Percentiles rank a stretch among this genome's conserved stretches.
These are phyloP conservation scores for Drosophila auraria DNA, from an alignment of 1,140 invertebrate species.

Conservation along the genomic window DNA sequence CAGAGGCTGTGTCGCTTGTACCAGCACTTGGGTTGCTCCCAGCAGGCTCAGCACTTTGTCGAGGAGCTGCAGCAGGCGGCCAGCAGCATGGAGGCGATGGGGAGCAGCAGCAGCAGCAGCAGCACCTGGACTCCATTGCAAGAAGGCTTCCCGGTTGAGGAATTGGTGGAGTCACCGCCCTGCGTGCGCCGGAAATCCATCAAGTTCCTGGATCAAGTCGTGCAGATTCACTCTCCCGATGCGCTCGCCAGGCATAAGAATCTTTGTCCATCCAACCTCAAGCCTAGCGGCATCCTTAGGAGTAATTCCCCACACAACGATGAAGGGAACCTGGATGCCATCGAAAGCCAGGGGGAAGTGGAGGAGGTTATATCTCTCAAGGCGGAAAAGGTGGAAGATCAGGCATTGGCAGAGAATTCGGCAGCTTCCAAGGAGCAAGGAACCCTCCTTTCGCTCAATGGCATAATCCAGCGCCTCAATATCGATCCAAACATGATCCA, in stretches of 20 bases:
- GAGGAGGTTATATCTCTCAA: neutral
- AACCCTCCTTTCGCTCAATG: conserved; percentile 10
- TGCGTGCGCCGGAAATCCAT: conserved; percentile 32
- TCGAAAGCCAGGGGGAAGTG: neutral
- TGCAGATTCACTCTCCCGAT: conserved; percentile 51
- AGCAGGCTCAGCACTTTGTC: conserved; percentile 86
- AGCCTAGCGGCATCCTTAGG: conserved; percentile 5
- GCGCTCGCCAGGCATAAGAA: neutral
- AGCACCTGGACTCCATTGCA: neutral
- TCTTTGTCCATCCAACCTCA: neutral
- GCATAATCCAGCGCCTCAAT: conserved; percentile 50
- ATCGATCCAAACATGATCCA: conserved; percentile 49
- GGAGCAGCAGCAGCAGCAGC: conserved; percentile 84
- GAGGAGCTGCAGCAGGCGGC: conserved; percentile 86
- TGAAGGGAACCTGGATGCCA: neutral
- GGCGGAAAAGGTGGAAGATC: neutral
- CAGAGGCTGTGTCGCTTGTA: conserved; percentile 88
- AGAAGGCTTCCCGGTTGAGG: neutral
- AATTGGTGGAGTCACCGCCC: neutral
- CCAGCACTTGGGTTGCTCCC: conserved; percentile 86
- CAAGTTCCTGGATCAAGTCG: conserved; percentile 57
- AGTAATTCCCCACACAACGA: neutral
- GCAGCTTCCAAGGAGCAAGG: neutral
- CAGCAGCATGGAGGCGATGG: conserved; percentile 36
- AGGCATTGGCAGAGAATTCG: neutral